Evolutionary conservation across 1,140 invertebrate genomes (phyloP).

Genomic region (Portunus trituberculatus): DNA sequence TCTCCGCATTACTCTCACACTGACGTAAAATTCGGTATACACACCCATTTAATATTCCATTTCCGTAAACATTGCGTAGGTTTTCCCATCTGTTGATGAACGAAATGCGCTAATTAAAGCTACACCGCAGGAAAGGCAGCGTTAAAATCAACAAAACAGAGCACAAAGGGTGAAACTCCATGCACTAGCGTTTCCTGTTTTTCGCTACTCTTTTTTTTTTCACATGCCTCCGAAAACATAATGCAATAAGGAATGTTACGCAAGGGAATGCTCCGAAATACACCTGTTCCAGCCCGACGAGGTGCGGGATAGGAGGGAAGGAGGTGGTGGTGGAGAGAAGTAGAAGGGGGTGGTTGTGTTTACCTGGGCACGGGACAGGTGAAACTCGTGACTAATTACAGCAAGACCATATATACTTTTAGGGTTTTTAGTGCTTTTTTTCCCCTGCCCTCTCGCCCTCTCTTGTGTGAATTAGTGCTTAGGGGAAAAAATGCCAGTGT

Average conservation of each 20-base stretch:
- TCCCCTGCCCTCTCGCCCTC: not conserved
- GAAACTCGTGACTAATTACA: not conserved
- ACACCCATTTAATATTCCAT: slow-evolving; percentile 13
- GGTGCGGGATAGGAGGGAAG: too few species aligned
- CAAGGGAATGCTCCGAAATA: not conserved
- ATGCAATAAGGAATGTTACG: not conserved
- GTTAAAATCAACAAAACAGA: not conserved
- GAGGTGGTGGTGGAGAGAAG: not conserved
- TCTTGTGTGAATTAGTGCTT: not conserved
- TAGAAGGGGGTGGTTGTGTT: not conserved
- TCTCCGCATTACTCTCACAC: not conserved
- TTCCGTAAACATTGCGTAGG: not conserved
- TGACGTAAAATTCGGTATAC: not conserved
- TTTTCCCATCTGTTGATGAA: not conserved
- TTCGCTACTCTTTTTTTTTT: not conserved
- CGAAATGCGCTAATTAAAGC: not conserved
- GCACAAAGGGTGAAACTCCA: not conserved
- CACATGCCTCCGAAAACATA: not conserved
- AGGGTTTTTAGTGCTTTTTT: not conserved
- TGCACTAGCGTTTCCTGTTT: not conserved
- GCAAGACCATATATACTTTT: not conserved
- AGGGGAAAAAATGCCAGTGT: not conserved
- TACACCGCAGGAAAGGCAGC: not conserved
- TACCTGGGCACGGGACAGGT: not conserved
- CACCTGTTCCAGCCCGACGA: not conserved